A percentile compares a stretch with the other conserved stretches of the same genome.
Conservation (phyloP, 2,888 invertebrate species). For the Eristalis intricaria region DNA sequence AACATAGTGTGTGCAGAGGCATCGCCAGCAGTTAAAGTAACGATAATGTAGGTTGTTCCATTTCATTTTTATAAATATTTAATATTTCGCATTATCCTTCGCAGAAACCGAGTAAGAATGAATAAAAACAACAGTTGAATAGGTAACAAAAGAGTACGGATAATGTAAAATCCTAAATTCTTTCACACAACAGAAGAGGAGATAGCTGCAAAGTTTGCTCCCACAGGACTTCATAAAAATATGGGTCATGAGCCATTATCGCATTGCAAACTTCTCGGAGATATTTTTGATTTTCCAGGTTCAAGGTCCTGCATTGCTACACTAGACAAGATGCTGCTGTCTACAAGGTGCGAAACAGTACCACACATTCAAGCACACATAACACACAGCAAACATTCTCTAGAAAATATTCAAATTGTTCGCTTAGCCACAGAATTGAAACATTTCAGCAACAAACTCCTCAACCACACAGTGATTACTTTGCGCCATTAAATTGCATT, state of each 20-base stretch:
- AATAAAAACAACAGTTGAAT: slow-evolving; percentile 11
- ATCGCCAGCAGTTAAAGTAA: slow-evolving; percentile 66
- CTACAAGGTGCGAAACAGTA: slow-evolving; percentile 38
- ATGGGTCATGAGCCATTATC: slow-evolving; percentile 37
- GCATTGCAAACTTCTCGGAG: slow-evolving; percentile 30
- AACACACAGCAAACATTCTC: slow-evolving; percentile 30
- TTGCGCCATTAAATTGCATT: slow-evolving; percentile 68
- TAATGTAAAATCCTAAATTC: slow-evolving; percentile 24
- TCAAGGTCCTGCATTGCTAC: background rate
- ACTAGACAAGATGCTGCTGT: background rate
- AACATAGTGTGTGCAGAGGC: slow-evolving; percentile 54
- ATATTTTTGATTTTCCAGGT: slow-evolving; percentile 27
- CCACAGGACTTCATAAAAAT: slow-evolving; percentile 26
- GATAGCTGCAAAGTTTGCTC: slow-evolving; percentile 2
- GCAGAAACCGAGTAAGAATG: background rate
- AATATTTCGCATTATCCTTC: slow-evolving; percentile 71
- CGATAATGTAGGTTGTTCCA: slow-evolving; percentile 71
- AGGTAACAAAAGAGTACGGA: slow-evolving; percentile 2
- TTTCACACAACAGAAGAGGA: slow-evolving; percentile 26
- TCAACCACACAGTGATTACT: slow-evolving; percentile 66
- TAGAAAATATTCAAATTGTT: slow-evolving; percentile 65
- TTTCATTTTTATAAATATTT: slow-evolving; percentile 73
- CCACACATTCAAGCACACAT: background rate
- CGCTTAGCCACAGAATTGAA: slow-evolving; percentile 55
- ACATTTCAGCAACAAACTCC: slow-evolving; percentile 67